Evolutionary conservation across 2,888 invertebrate species (phyloP).

Genomic region (Andrena minutula): DNA sequence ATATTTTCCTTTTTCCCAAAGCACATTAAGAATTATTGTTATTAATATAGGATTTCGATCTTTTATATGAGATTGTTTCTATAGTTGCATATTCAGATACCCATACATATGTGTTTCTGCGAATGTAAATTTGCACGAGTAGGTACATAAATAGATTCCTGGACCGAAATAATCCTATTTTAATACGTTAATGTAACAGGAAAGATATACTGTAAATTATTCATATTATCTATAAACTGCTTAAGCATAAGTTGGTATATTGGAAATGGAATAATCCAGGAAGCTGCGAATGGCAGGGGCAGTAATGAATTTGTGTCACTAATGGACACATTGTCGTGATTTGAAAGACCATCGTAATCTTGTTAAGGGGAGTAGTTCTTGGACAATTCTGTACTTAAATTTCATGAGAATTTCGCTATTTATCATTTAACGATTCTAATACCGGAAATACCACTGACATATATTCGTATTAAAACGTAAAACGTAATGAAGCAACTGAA

Average conservation of each 20-base stretch:
- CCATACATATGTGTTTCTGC: too few relatives aligned
- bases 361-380: not conserved
- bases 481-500: not conserved
- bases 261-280: not conserved
- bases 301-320: constrained; percentile 16
- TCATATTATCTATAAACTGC: not conserved
- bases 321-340: constrained; percentile 31
- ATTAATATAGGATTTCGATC: too few relatives aligned
- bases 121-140: too few relatives aligned
- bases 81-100: too few relatives aligned
- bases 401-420: not conserved
- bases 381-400: constrained; percentile 5
- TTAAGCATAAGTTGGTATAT: constrained; percentile 1
- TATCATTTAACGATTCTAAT: not conserved
- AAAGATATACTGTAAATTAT: not conserved
- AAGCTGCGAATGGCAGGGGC: not conserved
- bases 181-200: not conserved
- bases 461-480: not conserved
- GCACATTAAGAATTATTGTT: too few relatives aligned
- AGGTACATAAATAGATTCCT: too few relatives aligned
- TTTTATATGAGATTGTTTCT: too few relatives aligned
- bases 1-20: too few relatives aligned
- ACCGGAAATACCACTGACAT: not conserved
- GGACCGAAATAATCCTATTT: not conserved
- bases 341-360: constrained; percentile 3